Evolutionary conservation across 1,140 invertebrate genomes (phyloP).

Genomic region (Reticulitermes speratus): DNA sequence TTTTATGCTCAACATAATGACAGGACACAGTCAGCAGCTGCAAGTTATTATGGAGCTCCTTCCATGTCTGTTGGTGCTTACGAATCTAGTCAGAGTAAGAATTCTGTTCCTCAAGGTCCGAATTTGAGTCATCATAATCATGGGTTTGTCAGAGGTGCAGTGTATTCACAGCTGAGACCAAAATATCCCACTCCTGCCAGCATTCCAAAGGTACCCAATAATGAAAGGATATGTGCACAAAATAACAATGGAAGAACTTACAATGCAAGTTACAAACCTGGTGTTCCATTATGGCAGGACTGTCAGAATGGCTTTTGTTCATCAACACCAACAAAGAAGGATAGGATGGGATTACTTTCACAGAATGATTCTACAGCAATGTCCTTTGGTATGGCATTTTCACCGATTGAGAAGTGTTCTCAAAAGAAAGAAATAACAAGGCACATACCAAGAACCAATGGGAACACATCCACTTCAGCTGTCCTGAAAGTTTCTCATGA

Average conservation of each 20-base stretch:
- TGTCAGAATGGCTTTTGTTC: not conserved
- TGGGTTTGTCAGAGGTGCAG: not conserved
- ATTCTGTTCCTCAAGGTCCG: not conserved
- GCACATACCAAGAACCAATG: not conserved
- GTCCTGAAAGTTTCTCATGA: not conserved
- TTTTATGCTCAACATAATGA: not conserved
- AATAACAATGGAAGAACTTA: not conserved
- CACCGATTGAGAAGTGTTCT: slow-evolving; percentile 19
- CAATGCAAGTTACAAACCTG: not conserved
- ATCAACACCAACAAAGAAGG: slow-evolving; percentile 20
- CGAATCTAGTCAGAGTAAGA: slow-evolving; percentile 7
- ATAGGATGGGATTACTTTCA: not conserved
- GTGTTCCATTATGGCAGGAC: not conserved
- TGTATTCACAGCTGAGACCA: not conserved
- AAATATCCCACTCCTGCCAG: slow-evolving; percentile 19
- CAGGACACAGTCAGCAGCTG: not conserved
- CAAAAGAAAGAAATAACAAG: not conserved
- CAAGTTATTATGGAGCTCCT: not conserved
- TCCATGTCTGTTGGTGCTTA: slow-evolving; percentile 10
- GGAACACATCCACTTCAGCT: not conserved
- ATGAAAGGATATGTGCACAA: not conserved
- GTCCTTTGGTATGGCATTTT: not conserved
- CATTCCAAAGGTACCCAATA: slow-evolving; percentile 15
- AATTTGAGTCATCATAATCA: not conserved
- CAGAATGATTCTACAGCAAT: not conserved